Percentiles rank a stretch among this genome's conserved stretches.
These are phyloP conservation scores for Cryptus viduatorius DNA, from an alignment of 2,888 invertebrate genomes.

Conservation along the genomic window DNA sequence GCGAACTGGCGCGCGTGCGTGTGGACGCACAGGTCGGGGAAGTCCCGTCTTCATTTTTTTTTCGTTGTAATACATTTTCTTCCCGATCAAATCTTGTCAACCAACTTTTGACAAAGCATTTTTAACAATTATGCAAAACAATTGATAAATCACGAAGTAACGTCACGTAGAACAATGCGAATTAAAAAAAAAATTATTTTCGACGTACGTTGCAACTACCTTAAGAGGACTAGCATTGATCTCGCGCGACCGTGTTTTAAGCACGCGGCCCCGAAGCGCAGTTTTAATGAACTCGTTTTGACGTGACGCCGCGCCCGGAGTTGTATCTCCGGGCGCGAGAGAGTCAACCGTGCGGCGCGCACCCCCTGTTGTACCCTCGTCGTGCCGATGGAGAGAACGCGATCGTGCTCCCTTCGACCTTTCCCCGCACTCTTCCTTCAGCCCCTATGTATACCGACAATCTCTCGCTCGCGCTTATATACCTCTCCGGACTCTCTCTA, in stretches of 20 bases:
- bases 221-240: constrained; percentile 2
- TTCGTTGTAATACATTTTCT: background rate
- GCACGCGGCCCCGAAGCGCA: constrained; percentile 63
- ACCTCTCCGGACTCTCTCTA: constrained; percentile 13
- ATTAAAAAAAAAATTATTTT: background rate
- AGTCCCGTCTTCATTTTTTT: background rate
- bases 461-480: constrained; percentile 1
- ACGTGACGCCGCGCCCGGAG: constrained; percentile 74
- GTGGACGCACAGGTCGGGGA: constrained; percentile 1
- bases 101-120: background rate
- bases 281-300: constrained; percentile 83
- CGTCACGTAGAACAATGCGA: constrained; percentile 74
- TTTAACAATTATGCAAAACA: background rate
- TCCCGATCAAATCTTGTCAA: background rate
- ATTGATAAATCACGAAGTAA: background rate
- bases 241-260: constrained; percentile 16
- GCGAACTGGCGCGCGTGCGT: constrained; percentile 10
- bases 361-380: constrained; percentile 51
- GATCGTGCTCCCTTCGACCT: constrained; percentile 49
- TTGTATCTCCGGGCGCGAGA: constrained; percentile 51
- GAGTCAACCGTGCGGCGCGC: constrained; percentile 44
- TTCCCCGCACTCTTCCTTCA: constrained; percentile 23
- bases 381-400: constrained; percentile 31
- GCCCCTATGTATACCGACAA: constrained; percentile 11
- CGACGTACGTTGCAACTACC: background rate